Conservation (phyloP, 2,797 vertebrate genomes). For the Etheostoma nigrum region DNA sequence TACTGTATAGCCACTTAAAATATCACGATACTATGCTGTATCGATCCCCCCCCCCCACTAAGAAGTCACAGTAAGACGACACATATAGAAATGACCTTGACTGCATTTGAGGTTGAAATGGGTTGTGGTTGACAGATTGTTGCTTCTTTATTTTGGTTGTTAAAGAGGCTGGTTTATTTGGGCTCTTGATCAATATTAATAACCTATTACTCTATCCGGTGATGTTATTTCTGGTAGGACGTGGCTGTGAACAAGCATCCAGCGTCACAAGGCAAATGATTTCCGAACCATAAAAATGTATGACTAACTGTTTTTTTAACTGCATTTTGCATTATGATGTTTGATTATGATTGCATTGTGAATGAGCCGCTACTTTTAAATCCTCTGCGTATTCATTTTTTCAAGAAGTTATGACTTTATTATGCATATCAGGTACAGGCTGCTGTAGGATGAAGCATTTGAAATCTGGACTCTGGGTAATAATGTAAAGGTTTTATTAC, state of each 20-base stretch:
- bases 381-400: slow-evolving; percentile 8
- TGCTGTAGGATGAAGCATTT: not conserved
- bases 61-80: not conserved
- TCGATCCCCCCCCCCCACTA: too few species aligned
- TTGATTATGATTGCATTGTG: not conserved
- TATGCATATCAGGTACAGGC: not conserved
- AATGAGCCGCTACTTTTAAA: not conserved
- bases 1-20: too few species aligned
- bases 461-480: slow-evolving; percentile 8
- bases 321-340: slow-evolving; percentile 14
- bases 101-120: not conserved
- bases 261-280: slow-evolving; percentile 25
- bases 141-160: slow-evolving; percentile 18
- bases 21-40: too few species aligned
- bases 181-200: slow-evolving; percentile 53
- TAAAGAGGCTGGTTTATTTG: slow-evolving; percentile 40
- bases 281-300: not conserved
- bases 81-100: not conserved
- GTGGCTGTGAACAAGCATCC: slow-evolving; percentile 23
- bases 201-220: slow-evolving; percentile 21
- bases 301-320: slow-evolving; percentile 13
- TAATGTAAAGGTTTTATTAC: slow-evolving; percentile 34
- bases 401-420: not conserved
- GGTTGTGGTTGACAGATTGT: not conserved
- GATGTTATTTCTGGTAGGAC: slow-evolving; percentile 13